These are phyloP conservation scores for Thamnaconus septentrionalis DNA, from an alignment of 2,113 vertebrate genomes.

Conservation along the genomic window DNA sequence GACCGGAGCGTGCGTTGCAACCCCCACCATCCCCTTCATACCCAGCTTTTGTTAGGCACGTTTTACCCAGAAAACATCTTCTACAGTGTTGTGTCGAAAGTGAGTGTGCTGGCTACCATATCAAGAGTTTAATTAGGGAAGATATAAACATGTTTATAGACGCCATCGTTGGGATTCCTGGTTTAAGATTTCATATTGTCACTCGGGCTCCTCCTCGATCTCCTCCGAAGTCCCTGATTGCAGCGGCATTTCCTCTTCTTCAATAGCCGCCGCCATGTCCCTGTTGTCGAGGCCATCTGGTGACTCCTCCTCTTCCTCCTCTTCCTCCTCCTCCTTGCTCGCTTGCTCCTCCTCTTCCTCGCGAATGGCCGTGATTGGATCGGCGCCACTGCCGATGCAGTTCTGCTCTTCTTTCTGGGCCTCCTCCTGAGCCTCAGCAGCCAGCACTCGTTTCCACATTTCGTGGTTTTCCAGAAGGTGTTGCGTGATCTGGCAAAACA, in stretches of 20 bases:
- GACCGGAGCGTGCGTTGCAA: constrained; percentile 5
- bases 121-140: constrained; percentile 73
- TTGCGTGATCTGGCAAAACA: constrained; percentile 93
- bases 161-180: constrained; percentile 47
- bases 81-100: constrained; percentile 99
- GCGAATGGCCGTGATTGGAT: constrained; percentile 87
- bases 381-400: constrained; percentile 68
- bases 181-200: constrained; percentile 45
- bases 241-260: constrained; percentile 54
- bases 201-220: constrained; percentile 63
- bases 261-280: constrained; percentile 63
- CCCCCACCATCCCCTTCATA: constrained; percentile 40
- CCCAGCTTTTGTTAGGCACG: constrained; percentile 80
- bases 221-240: constrained; percentile 64
- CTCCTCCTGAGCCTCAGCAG: constrained; percentile 73
- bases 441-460: constrained; percentile 93
- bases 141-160: constrained; percentile 66
- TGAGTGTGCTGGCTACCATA: constrained; percentile 92
- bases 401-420: constrained; percentile 71
- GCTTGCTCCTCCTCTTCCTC: constrained; percentile 88
- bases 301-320: constrained; percentile 69
- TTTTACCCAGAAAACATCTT: constrained; percentile 84
- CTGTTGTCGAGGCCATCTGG: constrained; percentile 74
- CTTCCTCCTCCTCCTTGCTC: constrained; percentile 71
- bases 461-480: constrained; percentile 92